Conservation (phyloP, 2,113 vertebrate genomes). For the Malurus alboscapulatus region DNA sequence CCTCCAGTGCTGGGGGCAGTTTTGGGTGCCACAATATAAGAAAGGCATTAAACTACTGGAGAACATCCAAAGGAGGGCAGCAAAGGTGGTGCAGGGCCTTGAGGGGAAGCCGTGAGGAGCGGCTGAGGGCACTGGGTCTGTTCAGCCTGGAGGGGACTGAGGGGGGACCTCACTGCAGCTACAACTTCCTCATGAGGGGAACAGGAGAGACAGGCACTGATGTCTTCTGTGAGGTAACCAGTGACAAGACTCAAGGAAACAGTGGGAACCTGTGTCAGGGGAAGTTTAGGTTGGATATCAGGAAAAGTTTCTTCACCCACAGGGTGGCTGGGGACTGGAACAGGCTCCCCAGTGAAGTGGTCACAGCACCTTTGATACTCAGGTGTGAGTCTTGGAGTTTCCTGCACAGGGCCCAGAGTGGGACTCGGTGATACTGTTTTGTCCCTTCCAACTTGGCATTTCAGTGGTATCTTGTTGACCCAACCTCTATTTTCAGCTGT, state of each 20-base stretch:
- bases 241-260: background rate
- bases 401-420: background rate
- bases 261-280: background rate
- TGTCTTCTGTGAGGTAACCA: too few relatives aligned
- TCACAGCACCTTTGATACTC: background rate
- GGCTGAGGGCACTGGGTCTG: background rate
- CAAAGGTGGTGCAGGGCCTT: background rate
- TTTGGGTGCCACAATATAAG: background rate
- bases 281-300: background rate
- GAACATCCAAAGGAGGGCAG: background rate
- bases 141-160: background rate
- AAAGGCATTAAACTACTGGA: background rate
- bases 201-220: background rate
- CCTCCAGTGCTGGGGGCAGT: accelerated
- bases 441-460: background rate
- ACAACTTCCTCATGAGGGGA: accelerated
- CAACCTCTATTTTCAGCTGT: background rate
- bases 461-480: background rate
- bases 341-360: background rate
- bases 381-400: background rate
- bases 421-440: background rate
- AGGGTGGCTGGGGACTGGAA: background rate
- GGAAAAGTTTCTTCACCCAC: background rate
- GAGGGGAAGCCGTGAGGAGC: background rate
- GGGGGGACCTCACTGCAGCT: background rate